Evolutionary conservation across 2,797 vertebrate genomes (phyloP).

Genomic region (Intellagama lesueurii): DNA sequence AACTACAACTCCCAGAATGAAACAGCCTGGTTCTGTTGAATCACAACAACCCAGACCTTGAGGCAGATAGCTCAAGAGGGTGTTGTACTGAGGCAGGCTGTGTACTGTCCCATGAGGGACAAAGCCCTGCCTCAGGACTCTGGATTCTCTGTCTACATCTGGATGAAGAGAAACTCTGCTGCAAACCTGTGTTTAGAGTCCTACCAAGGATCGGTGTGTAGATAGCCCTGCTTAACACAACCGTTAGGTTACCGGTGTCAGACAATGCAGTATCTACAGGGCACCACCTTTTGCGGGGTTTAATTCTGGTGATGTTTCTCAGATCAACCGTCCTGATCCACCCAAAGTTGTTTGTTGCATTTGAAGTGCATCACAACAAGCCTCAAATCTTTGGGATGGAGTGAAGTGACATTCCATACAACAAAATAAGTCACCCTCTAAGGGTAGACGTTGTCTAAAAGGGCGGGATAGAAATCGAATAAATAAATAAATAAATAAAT

Average conservation of each 20-base stretch:
- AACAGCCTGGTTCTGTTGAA: too few relatives aligned
- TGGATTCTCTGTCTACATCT: neutral
- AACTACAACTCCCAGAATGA: too few relatives aligned
- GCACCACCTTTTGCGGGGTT: neutral
- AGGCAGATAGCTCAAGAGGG: too few relatives aligned
- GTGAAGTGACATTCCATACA: neutral
- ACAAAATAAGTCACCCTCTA: slow-evolving; percentile 2
- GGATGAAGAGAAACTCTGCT: too few relatives aligned
- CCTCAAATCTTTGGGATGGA: neutral
- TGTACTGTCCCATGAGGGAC: too few relatives aligned
- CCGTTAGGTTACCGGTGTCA: neutral
- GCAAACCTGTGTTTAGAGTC: neutral
- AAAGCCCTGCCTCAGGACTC: neutral
- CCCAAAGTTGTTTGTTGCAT: too few relatives aligned
- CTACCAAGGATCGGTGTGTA: neutral
- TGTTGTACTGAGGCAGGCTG: neutral
- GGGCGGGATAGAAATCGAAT: too few relatives aligned
- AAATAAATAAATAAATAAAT: too few relatives aligned
- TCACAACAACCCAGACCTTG: too few relatives aligned
- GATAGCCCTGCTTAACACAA: neutral
- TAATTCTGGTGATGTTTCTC: neutral
- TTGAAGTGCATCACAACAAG: neutral
- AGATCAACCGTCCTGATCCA: too few relatives aligned
- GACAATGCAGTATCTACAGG: neutral
- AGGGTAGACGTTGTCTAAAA: too few relatives aligned